phyloP scores from a whole-genome alignment of 2,888 invertebrate species.

The Griposia aprilina region DNA sequence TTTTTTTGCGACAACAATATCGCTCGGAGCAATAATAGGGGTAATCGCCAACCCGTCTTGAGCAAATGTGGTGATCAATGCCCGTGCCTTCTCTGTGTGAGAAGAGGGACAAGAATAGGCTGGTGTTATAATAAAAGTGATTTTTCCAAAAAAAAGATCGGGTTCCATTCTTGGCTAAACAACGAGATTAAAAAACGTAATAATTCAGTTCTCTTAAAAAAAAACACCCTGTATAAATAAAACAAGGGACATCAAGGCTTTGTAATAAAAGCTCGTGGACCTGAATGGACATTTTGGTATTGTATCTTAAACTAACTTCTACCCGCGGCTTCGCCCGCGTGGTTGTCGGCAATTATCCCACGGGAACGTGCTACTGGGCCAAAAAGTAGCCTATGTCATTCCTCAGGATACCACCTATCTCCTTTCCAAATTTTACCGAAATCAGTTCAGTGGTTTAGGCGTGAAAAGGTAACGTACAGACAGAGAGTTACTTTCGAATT shows the following conservation, averaged over 20 bases:
- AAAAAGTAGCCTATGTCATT: too few relatives aligned
- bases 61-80: neutral
- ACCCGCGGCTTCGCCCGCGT: too few relatives aligned
- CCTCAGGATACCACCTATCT: too few relatives aligned
- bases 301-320: conserved; percentile 17
- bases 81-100: neutral
- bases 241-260: conserved; percentile 14
- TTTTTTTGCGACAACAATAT: neutral
- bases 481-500: too few relatives aligned
- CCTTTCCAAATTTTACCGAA: too few relatives aligned
- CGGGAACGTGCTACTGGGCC: too few relatives aligned
- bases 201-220: neutral
- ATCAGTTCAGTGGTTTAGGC: too few relatives aligned
- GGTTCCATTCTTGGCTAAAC: neutral
- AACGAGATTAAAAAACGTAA: neutral
- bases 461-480: too few relatives aligned
- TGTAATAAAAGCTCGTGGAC: conserved; percentile 14
- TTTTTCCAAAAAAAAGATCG: neutral
- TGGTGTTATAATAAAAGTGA: neutral
- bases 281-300: conserved; percentile 22
- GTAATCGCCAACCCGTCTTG: neutral
- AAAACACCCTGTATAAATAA: neutral
- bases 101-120: neutral
- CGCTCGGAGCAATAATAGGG: neutral
- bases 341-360: too few relatives aligned